These are phyloP conservation scores for Drosophila peninsularis DNA, from an alignment of 2,888 invertebrate species.

Conservation along the genomic window DNA sequence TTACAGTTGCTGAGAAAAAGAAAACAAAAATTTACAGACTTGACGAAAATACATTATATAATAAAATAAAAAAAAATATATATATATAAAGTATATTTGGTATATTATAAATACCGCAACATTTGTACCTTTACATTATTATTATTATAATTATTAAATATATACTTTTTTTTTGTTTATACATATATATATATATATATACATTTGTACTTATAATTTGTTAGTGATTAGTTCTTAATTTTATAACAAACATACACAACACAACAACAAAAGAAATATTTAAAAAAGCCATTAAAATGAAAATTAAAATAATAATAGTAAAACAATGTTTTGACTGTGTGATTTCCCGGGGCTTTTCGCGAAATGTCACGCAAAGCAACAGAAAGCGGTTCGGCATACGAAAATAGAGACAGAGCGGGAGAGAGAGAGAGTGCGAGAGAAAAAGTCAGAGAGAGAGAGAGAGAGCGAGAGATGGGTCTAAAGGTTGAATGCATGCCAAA, in stretches of 20 bases:
- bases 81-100: conserved; percentile 13
- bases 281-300: conserved; percentile 21
- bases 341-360: conserved; percentile 17
- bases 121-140: conserved; percentile 40
- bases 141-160: conserved; percentile 16
- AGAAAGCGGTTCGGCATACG: conserved; percentile 11
- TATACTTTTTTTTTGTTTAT: conserved; percentile 12
- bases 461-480: not conserved
- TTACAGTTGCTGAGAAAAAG: conserved; percentile 32
- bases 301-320: conserved; percentile 5
- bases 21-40: conserved; percentile 54
- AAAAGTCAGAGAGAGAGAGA: not conserved
- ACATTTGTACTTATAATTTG: conserved; percentile 38
- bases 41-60: conserved; percentile 46
- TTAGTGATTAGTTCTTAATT: conserved; percentile 47
- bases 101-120: conserved; percentile 34
- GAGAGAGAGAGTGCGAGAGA: not conserved
- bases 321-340: conserved; percentile 9
- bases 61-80: conserved; percentile 17
- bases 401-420: not conserved
- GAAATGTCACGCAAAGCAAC: conserved; percentile 8
- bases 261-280: conserved; percentile 5
- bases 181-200: conserved; percentile 13
- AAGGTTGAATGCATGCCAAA: conserved; percentile 51
- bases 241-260: conserved; percentile 29